Evolutionary conservation across 2,888 invertebrate species (phyloP).

Genomic region (Sialis fuliginosa): DNA sequence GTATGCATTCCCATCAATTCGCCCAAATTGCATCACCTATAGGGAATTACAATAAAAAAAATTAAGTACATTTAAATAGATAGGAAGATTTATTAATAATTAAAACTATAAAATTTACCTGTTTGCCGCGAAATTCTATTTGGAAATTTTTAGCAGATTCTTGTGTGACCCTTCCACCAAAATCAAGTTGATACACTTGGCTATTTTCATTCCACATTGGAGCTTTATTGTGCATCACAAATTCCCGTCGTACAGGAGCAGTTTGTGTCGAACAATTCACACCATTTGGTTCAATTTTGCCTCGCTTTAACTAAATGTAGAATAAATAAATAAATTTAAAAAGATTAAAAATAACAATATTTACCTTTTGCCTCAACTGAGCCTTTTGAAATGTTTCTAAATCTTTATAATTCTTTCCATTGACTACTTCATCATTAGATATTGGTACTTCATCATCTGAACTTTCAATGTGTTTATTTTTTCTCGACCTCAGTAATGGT

Average conservation of each 20-base stretch:
- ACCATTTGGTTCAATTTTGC: conserved; percentile 36
- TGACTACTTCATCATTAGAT: conserved; percentile 37
- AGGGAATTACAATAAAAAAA: background rate
- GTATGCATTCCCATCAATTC: conserved; percentile 96
- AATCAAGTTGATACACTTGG: conserved; percentile 97
- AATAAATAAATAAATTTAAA: conserved; percentile 9
- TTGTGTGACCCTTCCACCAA: conserved; percentile 96
- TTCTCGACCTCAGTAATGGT: conserved; percentile 56
- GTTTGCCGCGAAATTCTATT: conserved; percentile 90
- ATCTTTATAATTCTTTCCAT: conserved; percentile 62
- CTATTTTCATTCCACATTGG: conserved; percentile 91
- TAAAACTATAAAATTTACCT: conserved; percentile 39
- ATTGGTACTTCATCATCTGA: conserved; percentile 61
- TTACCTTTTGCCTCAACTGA: conserved; percentile 76
- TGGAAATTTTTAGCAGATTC: conserved; percentile 99
- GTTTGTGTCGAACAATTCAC: conserved; percentile 25
- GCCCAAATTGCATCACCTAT: conserved; percentile 98
- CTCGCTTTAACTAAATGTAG: conserved; percentile 48
- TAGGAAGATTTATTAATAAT: background rate
- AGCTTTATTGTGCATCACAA: conserved; percentile 93
- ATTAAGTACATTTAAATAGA: background rate
- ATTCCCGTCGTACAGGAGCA: conserved; percentile 49
- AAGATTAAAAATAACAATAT: conserved; percentile 4
- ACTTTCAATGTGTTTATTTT: conserved; percentile 57
- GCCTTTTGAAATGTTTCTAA: conserved; percentile 85